Evolutionary conservation across 1,140 invertebrate species (phyloP).

Genomic region (Pararge aegeria): DNA sequence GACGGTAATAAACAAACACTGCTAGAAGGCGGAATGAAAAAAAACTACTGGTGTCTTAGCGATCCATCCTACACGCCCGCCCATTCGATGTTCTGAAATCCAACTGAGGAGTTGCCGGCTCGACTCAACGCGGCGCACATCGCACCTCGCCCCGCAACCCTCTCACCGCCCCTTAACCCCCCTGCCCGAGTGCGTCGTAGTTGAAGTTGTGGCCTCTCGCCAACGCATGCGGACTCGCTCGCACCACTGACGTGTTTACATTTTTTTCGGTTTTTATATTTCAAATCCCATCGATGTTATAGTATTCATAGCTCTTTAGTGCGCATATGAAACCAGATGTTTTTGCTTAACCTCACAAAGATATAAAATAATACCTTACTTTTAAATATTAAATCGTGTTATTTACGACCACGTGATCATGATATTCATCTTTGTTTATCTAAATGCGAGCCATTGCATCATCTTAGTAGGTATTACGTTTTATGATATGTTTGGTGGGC

Average conservation of each 20-base stretch:
- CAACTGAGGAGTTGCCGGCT: constrained; percentile 69
- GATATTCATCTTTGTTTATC: constrained; percentile 30
- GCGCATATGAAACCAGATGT: constrained; percentile 31
- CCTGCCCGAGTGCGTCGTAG: constrained; percentile 45
- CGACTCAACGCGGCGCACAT: constrained; percentile 43
- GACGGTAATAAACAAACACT: constrained; percentile 79
- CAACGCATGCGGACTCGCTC: constrained; percentile 68
- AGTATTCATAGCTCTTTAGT: constrained; percentile 28
- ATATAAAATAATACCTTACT: constrained; percentile 11
- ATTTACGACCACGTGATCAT: constrained; percentile 16
- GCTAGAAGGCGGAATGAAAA: constrained; percentile 75
- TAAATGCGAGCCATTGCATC: constrained; percentile 38
- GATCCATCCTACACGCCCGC: constrained; percentile 78
- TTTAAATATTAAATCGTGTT: background rate
- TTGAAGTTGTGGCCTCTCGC: constrained; percentile 44
- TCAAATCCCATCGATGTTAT: constrained; percentile 23
- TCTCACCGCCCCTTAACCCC: constrained; percentile 37
- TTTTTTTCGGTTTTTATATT: constrained; percentile 69
- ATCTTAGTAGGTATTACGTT: constrained; percentile 15
- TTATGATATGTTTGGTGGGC: background rate
- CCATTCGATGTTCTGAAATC: constrained; percentile 79
- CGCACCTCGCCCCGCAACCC: constrained; percentile 24
- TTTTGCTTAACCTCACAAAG: constrained; percentile 25
- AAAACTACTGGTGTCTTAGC: constrained; percentile 73
- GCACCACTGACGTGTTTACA: constrained; percentile 74